Conservation (phyloP, 1,140 invertebrate species). For the Eulimnadia texana region DNA sequence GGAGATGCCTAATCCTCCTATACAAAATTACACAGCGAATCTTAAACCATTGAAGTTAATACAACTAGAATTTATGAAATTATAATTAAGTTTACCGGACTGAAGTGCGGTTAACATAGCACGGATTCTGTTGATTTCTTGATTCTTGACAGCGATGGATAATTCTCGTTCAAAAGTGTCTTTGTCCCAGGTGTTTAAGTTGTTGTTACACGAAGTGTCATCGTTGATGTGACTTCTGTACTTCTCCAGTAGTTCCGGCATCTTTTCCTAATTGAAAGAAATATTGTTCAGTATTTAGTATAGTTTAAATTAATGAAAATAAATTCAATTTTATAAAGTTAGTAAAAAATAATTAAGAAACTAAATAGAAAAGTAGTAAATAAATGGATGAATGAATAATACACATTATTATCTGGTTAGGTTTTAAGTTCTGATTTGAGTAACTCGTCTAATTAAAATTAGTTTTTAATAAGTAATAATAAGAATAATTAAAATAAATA, state of each 20-base stretch:
- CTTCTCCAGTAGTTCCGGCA: neutral
- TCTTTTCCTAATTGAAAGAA: neutral
- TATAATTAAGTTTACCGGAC: slow-evolving; percentile 2
- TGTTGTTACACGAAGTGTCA: neutral
- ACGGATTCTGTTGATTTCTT: neutral
- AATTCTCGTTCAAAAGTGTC: neutral
- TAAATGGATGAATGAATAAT: too few relatives aligned
- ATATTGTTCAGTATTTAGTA: neutral
- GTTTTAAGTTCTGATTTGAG: too few relatives aligned
- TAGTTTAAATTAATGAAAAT: neutral
- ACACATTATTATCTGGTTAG: too few relatives aligned
- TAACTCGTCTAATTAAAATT: too few relatives aligned
- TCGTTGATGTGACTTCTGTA: neutral
- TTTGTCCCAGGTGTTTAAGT: neutral
- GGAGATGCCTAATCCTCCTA: neutral
- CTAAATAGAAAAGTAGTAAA: too few relatives aligned
- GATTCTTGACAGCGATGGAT: neutral
- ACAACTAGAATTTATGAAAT: neutral
- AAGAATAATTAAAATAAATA: neutral
- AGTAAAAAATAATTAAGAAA: too few relatives aligned
- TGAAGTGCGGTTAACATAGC: neutral
- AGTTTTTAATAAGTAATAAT: neutral
- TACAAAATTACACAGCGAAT: neutral
- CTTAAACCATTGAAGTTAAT: neutral
- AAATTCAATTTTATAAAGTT: neutral